phyloP scores from a whole-genome alignment of 2,888 invertebrate species.

The Ophion ventricosus region DNA sequence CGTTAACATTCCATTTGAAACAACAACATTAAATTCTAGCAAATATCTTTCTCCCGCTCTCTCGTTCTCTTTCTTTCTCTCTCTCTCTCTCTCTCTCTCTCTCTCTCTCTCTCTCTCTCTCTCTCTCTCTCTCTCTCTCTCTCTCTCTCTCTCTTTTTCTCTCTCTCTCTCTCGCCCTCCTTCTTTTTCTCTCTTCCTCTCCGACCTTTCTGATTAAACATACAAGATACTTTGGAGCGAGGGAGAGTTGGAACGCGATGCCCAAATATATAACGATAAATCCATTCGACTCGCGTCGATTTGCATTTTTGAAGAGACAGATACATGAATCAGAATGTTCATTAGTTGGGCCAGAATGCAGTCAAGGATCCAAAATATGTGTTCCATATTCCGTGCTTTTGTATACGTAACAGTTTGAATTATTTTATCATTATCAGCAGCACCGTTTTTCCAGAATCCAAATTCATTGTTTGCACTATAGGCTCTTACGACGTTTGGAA shows the following conservation, averaged over 20 bases:
- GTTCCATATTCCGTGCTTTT: not conserved
- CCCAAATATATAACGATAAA: constrained; percentile 36
- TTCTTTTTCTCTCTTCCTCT: not conserved
- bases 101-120: constrained; percentile 27
- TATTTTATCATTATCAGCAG: not conserved
- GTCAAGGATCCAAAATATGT: not conserved
- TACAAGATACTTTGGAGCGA: constrained; percentile 16
- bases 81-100: not conserved
- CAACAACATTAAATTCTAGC: constrained; percentile 74
- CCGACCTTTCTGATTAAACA: not conserved
- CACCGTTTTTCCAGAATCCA: not conserved
- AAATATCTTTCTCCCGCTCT: constrained; percentile 59
- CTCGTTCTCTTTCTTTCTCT: constrained; percentile 11
- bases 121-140: constrained; percentile 1
- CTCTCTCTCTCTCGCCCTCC: not conserved
- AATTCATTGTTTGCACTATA: not conserved
- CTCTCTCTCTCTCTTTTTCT: not conserved
- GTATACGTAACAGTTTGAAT: not conserved
- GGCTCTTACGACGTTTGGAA: not conserved
- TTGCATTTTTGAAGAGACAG: constrained; percentile 11
- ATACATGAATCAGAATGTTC: not conserved
- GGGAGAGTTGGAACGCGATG: constrained; percentile 41
- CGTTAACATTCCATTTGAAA: constrained; percentile 78
- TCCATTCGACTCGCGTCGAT: constrained; percentile 24
- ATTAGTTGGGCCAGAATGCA: not conserved